Evolutionary conservation across 2,113 vertebrate genomes (phyloP).

Genomic region (Peromyscus californicus): DNA sequence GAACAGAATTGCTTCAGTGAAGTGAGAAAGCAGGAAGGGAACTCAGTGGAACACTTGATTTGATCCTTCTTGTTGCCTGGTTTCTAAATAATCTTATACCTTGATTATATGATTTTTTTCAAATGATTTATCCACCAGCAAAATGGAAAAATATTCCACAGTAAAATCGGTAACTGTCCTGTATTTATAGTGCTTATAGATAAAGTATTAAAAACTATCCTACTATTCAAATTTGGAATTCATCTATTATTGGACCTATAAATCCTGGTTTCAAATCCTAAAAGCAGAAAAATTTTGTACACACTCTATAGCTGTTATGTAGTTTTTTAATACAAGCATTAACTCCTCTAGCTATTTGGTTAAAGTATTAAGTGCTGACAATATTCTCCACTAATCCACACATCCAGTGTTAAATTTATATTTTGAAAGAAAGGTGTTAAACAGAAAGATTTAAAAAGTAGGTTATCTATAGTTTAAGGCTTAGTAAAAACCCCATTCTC

Average conservation of each 20-base stretch:
- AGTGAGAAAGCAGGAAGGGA: conserved; percentile 57
- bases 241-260: background rate
- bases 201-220: conserved; percentile 21
- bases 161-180: background rate
- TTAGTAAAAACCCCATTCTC: conserved; percentile 31
- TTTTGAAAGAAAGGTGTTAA: conserved; percentile 37
- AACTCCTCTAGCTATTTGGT: background rate
- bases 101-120: conserved; percentile 62
- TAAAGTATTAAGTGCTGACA: conserved; percentile 13
- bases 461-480: conserved; percentile 6
- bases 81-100: conserved; percentile 55
- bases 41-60: conserved; percentile 55
- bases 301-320: background rate
- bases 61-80: conserved; percentile 17
- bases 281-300: background rate
- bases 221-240: conserved; percentile 20
- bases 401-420: conserved; percentile 21
- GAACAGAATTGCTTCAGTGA: conserved; percentile 65
- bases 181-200: background rate
- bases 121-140: conserved; percentile 1
- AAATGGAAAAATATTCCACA: conserved; percentile 31
- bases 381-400: background rate
- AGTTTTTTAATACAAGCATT: background rate
- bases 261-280: conserved; percentile 43
- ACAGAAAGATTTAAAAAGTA: conserved; percentile 29